Conservation (phyloP, 2,113 vertebrate genomes). For the Cygnus atratus region DNA sequence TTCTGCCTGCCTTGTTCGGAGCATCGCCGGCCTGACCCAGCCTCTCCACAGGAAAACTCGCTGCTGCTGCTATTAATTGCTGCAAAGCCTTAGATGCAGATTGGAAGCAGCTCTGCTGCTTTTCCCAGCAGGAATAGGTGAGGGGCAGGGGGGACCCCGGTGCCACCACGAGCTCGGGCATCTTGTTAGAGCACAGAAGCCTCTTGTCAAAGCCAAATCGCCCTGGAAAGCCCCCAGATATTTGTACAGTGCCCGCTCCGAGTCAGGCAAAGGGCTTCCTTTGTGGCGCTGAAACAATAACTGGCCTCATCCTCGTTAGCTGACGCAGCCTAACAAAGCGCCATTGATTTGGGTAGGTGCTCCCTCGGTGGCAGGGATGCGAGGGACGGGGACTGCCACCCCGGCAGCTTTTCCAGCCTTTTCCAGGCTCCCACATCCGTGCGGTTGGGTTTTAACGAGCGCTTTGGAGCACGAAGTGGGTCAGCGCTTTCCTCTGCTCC, state of each 20-base stretch:
- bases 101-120: accelerated
- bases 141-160: background rate
- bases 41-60: background rate
- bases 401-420: background rate
- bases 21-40: background rate
- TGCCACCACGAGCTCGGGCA: accelerated
- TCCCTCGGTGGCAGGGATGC: background rate
- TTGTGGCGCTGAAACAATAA: slow-evolving; percentile 32
- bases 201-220: slow-evolving; percentile 27
- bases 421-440: background rate
- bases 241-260: background rate
- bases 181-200: slow-evolving; percentile 6
- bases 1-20: background rate
- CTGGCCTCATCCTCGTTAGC: slow-evolving; percentile 48
- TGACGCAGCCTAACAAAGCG: slow-evolving; percentile 1
- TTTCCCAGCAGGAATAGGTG: background rate
- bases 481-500: background rate
- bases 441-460: slow-evolving; percentile 29
- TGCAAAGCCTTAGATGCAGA: background rate
- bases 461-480: background rate
- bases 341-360: slow-evolving; percentile 39
- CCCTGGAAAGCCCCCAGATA: slow-evolving; percentile 20
- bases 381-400: background rate
- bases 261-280: slow-evolving; percentile 21
- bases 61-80: accelerated